Base-by-base conservation (phyloP, 2,797 vertebrate species). In the Naso thynnoides region DNA sequence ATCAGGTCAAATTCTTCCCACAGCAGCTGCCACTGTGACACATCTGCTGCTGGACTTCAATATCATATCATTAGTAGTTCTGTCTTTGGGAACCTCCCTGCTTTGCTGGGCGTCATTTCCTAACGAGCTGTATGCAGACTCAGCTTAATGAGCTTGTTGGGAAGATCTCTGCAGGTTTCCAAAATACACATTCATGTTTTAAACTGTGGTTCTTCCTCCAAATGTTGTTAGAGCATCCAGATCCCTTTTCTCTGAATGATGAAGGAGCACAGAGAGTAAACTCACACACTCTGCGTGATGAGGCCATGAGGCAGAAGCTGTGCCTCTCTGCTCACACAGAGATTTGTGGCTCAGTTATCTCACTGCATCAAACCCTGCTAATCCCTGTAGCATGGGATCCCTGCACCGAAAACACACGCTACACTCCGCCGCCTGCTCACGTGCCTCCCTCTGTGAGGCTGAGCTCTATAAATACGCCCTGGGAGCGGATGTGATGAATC, bases 401-500 rank as follows among this genome's bases (percentile, higher is more conserved):
- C 76, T 70, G 78, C 61, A 52, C 81, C 74, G 79, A 44, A 55
- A 71, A 79, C 73, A 75, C 78, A 76, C 39, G 23, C 79, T 33
- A 13, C 74, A 14, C 60, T 65, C 70, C 36, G 10, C 39, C 50
- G 11, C 47, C 55, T 14, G 57, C 71, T 86, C 86, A 76, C 81
- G 65, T 76, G 87, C 62, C 36, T 59, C 76, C 38, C 70, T 66
- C 73, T 36, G 69, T 44, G 63, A 66, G 50, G 55, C 76, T 21
- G n/a, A 27, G 72, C 74, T 75, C 89, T 89, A 89, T 78, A 90
- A 90, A 92, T 91, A 90, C 85, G 75, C 82, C 70, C 0, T 0
- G 23, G 55, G 62, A 80, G 77, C 38, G 73, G 81, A 79, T 70
- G 83, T 55, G 85, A 70, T 80, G 82, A 87, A 75, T 24, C 7